Conservation (phyloP, 2,113 vertebrate species). For the Puma concolor region DNA sequence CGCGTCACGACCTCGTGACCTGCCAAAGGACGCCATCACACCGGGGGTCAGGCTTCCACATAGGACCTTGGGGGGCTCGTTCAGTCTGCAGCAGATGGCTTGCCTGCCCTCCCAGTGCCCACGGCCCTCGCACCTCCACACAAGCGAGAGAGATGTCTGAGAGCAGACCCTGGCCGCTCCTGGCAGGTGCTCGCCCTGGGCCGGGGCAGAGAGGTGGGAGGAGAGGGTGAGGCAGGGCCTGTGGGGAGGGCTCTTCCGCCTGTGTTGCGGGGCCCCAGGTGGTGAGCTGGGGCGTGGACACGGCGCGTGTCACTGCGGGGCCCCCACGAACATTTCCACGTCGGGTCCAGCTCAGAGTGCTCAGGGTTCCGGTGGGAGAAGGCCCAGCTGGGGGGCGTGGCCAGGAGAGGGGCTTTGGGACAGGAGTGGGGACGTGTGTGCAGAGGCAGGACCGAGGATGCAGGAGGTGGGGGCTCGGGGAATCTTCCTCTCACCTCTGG, state of each 20-base stretch:
- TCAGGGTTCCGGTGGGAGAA: background rate
- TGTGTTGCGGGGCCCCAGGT: background rate
- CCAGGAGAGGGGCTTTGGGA: background rate
- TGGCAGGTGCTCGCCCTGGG: background rate
- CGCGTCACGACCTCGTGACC: no score
- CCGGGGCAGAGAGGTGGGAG: background rate
- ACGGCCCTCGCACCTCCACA: background rate
- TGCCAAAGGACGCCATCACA: background rate
- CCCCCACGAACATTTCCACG: rapidly evolving
- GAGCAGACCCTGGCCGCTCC: background rate
- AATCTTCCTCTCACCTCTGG: background rate
- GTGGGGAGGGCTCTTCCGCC: background rate
- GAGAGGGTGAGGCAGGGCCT: background rate
- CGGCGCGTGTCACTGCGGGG: background rate
- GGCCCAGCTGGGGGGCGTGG: background rate
- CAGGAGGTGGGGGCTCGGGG: background rate
- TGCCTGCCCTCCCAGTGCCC: background rate
- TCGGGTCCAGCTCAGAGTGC: background rate
- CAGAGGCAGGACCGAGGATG: background rate
- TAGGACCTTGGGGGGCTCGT: background rate
- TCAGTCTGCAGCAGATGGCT: background rate
- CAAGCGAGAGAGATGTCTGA: background rate
- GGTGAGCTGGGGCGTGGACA: background rate
- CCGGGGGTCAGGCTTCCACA: no score
- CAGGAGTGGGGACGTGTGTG: background rate